phyloP scores from a whole-genome alignment of 2,113 vertebrate genomes.

The Paedocypris sp. region DNA sequence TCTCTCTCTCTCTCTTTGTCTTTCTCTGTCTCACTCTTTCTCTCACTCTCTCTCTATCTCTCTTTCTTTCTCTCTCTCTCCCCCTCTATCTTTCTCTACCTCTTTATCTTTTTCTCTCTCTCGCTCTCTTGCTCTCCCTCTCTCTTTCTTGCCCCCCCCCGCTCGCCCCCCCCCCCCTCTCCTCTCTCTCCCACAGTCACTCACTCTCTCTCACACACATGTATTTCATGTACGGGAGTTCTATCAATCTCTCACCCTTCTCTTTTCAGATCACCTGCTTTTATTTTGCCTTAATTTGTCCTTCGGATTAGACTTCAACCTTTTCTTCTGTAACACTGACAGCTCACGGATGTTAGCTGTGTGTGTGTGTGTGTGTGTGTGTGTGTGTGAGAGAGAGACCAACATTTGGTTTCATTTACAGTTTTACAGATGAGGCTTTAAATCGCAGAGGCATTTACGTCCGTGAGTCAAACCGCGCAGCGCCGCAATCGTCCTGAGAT shows the following conservation, averaged over 20 bases:
- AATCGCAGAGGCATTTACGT: slow-evolving; percentile 29
- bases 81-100: neutral
- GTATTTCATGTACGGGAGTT: too few species aligned
- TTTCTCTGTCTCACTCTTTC: neutral
- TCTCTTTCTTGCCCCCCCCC: neutral
- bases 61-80: neutral
- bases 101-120: neutral
- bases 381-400: slow-evolving; percentile 8
- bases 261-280: too few species aligned
- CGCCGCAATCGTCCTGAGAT: slow-evolving; percentile 24
- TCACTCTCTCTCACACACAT: too few species aligned
- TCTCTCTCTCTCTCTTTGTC: neutral
- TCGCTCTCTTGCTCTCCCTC: neutral
- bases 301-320: slow-evolving; percentile 38
- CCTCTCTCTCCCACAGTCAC: too few species aligned
- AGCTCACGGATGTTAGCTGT: neutral
- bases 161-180: too few species aligned
- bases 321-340: slow-evolving; percentile 31
- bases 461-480: slow-evolving; percentile 29
- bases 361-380: slow-evolving; percentile 15
- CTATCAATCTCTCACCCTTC: too few species aligned
- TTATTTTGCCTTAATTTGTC: neutral
- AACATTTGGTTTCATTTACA: slow-evolving; percentile 39
- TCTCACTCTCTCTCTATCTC: neutral
- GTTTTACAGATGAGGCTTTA: slow-evolving; percentile 38